Evolutionary conservation across 2,113 vertebrate species (phyloP).

Genomic region (Diphyllodes magnificus): DNA sequence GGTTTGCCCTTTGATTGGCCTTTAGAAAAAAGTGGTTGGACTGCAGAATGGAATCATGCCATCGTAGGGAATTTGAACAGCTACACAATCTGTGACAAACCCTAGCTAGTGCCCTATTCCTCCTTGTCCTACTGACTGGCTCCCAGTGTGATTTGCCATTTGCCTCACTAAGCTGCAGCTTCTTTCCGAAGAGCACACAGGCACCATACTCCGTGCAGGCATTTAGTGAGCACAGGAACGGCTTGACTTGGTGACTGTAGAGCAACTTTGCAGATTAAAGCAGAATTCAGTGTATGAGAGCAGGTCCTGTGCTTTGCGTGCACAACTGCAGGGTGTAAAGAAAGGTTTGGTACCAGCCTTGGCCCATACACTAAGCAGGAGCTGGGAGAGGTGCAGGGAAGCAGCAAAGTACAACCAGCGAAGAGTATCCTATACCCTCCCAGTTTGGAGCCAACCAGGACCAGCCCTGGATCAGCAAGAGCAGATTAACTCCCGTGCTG

Average conservation of each 20-base stretch:
- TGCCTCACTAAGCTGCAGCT: background rate
- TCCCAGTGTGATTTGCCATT: background rate
- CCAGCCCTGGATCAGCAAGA: background rate
- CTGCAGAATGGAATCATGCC: background rate
- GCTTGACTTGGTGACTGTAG: background rate
- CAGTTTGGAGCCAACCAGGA: background rate
- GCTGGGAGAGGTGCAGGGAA: background rate
- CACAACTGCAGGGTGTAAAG: rapidly evolving
- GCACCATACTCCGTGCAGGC: no score
- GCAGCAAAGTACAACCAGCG: background rate
- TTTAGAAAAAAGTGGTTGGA: background rate
- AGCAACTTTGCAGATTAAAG: background rate
- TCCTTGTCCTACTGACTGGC: background rate
- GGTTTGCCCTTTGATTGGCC: background rate
- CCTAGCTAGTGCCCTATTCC: background rate
- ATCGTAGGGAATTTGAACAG: background rate
- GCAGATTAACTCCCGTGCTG: rapidly evolving
- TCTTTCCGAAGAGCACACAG: rapidly evolving
- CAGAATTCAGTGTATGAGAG: background rate
- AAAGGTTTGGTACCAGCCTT: background rate
- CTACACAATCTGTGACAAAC: background rate
- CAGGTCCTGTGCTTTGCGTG: background rate
- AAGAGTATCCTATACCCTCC: background rate
- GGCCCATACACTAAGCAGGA: background rate
- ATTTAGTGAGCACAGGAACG: background rate